Percentiles rank a stretch among this genome's conserved stretches.
These are phyloP conservation scores for Pemphredon lugubris DNA, from an alignment of 2,888 invertebrate genomes.

Conservation along the genomic window DNA sequence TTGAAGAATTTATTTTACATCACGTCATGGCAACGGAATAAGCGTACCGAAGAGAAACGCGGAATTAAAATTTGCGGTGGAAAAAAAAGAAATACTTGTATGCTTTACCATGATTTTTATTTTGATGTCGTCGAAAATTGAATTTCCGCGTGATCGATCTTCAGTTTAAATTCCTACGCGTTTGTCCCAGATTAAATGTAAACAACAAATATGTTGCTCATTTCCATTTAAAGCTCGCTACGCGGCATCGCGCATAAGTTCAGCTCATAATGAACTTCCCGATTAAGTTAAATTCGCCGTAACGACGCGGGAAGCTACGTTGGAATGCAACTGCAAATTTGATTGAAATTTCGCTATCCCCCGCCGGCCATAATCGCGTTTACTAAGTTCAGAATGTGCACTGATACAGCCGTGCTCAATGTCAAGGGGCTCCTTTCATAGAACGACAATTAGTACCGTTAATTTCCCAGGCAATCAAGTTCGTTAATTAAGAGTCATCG, in stretches of 20 bases:
- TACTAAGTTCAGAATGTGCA: conserved; percentile 13
- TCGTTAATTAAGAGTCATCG: conserved; percentile 3
- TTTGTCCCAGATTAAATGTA: conserved; percentile 13
- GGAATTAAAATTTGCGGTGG: too few species aligned
- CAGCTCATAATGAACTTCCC: conserved; percentile 16
- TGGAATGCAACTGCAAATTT: conserved; percentile 6
- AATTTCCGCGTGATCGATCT: too few species aligned
- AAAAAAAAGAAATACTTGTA: too few species aligned
- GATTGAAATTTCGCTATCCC: conserved; percentile 22
- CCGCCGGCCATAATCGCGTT: neutral
- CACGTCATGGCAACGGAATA: too few species aligned
- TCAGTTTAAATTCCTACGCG: too few species aligned
- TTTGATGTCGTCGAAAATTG: too few species aligned
- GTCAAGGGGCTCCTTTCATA: neutral
- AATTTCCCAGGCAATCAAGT: conserved; percentile 1
- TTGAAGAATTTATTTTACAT: too few species aligned
- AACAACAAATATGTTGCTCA: conserved; percentile 7
- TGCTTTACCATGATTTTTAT: too few species aligned
- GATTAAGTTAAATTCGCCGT: conserved; percentile 6
- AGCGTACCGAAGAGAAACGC: too few species aligned
- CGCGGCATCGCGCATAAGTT: neutral
- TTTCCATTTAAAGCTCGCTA: conserved; percentile 16
- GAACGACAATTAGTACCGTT: conserved; percentile 3
- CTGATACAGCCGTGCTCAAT: conserved; percentile 13
- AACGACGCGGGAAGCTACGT: neutral